Percentiles rank a stretch among this genome's conserved stretches.
Evolutionary conservation across 1,140 invertebrate species (phyloP).

Genomic region (Aricia agestis): DNA sequence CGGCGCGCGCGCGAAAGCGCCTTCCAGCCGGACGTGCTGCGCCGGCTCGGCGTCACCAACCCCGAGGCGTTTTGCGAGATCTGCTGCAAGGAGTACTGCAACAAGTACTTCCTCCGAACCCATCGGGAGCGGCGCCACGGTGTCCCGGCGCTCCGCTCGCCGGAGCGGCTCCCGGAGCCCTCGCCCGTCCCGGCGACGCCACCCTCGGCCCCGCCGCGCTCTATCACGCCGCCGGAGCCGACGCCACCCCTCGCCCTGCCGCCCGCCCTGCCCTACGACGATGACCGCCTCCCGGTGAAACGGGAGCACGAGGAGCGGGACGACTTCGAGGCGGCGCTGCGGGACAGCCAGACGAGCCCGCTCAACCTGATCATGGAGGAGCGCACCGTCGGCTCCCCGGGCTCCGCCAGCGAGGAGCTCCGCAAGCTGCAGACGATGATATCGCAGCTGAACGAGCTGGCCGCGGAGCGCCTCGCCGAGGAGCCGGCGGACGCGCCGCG

Average conservation of each 20-base stretch:
- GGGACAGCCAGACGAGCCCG: slow-evolving; percentile 67
- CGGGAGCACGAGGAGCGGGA: slow-evolving; percentile 57
- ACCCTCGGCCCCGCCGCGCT: slow-evolving; percentile 52
- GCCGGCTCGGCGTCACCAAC: slow-evolving; percentile 87
- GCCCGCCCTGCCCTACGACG: slow-evolving; percentile 69
- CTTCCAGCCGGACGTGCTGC: slow-evolving; percentile 82
- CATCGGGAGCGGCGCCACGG: not conserved
- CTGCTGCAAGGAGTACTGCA: slow-evolving; percentile 78
- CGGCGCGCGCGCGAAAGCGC: slow-evolving; percentile 80
- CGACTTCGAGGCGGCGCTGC: slow-evolving; percentile 57
- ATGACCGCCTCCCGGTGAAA: slow-evolving; percentile 68
- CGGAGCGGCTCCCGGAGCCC: slow-evolving; percentile 35
- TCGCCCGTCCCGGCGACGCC: slow-evolving; percentile 79
- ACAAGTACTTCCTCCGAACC: not conserved
- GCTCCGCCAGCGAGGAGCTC: slow-evolving; percentile 85
- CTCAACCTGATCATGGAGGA: slow-evolving; percentile 74
- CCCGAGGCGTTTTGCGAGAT: slow-evolving; percentile 95
- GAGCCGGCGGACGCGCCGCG: slow-evolving; percentile 58
- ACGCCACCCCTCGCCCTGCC: slow-evolving; percentile 81
- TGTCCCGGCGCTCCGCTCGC: slow-evolving; percentile 42
- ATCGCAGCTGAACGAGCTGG: slow-evolving; percentile 88
- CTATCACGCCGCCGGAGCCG: slow-evolving; percentile 60
- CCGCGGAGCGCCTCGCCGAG: slow-evolving; percentile 77
- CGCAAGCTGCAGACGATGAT: slow-evolving; percentile 95
- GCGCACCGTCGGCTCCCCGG: slow-evolving; percentile 61